Conservation (phyloP, 2,113 vertebrate species). For the Sus scrofa region T2T-Sscrofa CM000827.6:54437001-54437500, state of each 20-base stretch:
- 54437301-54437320: neutral
- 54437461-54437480: neutral
- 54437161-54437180: neutral
- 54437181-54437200: neutral
- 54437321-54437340: neutral
- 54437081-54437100: neutral
- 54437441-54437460: neutral
- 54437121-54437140: neutral
- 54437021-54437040: neutral
- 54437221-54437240: neutral
- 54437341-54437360: neutral
- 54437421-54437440: neutral
- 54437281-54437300: neutral
- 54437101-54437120: neutral
- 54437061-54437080: neutral
- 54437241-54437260: neutral
- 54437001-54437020: neutral
- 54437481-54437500: neutral
- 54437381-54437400: neutral
- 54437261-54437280: neutral
- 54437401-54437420: neutral
- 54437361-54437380: neutral
- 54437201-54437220: neutral
- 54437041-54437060: neutral
- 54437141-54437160: neutral